Evolutionary conservation across 1,140 invertebrate species (phyloP), one percentile per base, ranked within the genome.

Genomic region (Pseudobourletiella spinata): DNA sequence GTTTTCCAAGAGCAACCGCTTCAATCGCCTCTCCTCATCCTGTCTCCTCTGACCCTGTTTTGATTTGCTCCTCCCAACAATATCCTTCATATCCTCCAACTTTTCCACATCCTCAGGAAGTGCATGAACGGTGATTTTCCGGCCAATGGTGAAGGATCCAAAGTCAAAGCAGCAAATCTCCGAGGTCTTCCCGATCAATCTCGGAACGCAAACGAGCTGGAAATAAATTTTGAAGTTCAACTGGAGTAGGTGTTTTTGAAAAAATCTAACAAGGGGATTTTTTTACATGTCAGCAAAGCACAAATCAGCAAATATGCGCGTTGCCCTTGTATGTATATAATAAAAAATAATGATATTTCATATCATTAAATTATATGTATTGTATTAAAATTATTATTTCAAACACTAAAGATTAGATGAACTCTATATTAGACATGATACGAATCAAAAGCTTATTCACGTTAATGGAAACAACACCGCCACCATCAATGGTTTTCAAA

Each of bases 161-260:
- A 83, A 88, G 66, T 68, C 71, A 58, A 81, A 83, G 29, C 80
- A 69, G 44, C 83, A 76, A 4, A 80, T 61, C 73, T 86, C 84
- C 28, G 76, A 75, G 0, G 79, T 79, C 25, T 68, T 71, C 3
- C 86, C 86, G 52, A 82, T 68, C 8, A 22, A 28, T 0, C 25
- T 50, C 1, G 57, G 57, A 8, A 24, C 29, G 18, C 43, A 46
- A 2, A 11, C 22, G 18, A 59, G 32, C 57, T 59, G 18, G 22
- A 1, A 11, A 44, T 8, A 28, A 26, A 57, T 20, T 39, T 1
- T 25, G 44, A 43, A 4, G n/a, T 1, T 29, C 28, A 43, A 55
- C 24, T 32, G 16, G 2, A 16, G 4, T 15, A 54, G 1, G 30
- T 16, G 22, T 18, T 35, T 20, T n/a, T n/a, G n/a, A n/a, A n/a